Evolutionary conservation across 1,140 invertebrate genomes (phyloP), one percentile per base, ranked within the genome.

Genomic region (Drosophila persimilis): DNA sequence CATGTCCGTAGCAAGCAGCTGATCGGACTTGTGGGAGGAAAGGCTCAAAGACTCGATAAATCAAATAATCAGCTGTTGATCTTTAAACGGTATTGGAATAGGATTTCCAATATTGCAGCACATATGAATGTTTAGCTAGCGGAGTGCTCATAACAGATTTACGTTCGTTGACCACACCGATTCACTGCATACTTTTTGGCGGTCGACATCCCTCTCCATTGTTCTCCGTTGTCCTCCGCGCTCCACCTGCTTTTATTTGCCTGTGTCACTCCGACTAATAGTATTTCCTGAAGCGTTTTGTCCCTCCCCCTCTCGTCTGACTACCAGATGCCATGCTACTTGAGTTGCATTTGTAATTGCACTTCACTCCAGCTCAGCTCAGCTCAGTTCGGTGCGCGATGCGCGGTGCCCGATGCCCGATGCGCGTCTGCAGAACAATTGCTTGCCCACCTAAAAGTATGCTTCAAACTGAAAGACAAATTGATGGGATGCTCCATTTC

Each of bases 321-420:
- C 17, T 41, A 15, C 45, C 71, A 29, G 48, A 59, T 50, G 48
- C 51, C 29, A 47, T 67, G 74, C 83, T 80, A 86, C 86, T 89
- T 86, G 75, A 81, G 80, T 74, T 90, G 80, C 78, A 90, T 90
- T 81, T 81, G 86, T 81, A 90, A 89, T 89, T 90, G 86, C 86
- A 90, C 75, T 86, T 78, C 64, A 79, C 61, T 75, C 55, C 60
- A 29, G 58, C 58, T 62, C 20, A 20, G 20, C 2, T 20, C 20
- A 20, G 20, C 20, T 20, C 20, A 20, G 20, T 20, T 20, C 20
- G 15, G 66, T 72, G 52, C 50, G 57, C 44, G 47, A 53, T 24
- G 46, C 35, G 44, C 58, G 70, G 1, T 20, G 20, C 20, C 20
- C 20, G 15, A 60, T 72, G 52, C 50, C 53, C 44, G 47, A 53